Evolutionary conservation across 1,140 invertebrate genomes (phyloP), one percentile per base, ranked within the genome.

Genomic region (Drosophila eugracilis): DNA sequence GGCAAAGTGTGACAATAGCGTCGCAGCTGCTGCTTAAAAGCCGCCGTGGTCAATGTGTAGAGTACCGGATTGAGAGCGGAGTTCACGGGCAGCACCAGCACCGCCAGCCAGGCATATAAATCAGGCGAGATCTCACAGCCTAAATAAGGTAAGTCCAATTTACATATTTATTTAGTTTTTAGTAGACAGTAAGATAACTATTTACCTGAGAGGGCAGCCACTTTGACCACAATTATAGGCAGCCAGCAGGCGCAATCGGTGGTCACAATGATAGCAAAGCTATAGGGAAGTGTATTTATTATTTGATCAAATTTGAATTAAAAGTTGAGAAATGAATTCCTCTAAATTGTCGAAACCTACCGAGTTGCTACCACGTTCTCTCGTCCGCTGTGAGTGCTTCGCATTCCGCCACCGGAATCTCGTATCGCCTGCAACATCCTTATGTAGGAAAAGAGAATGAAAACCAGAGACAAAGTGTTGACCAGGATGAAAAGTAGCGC

Each of bases 51-150:
- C 30, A 96, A 91, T 0, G 95, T 96, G 84, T 96, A 96, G 5
- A 96, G 91, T 12, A 95, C 91, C 0, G 95, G 95, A 91, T 96
- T 96, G 5, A 96, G 85, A 4, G 95, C 95, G 0, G 94, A 94
- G 90, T 96, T 96, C 6, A 96, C 94, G 0, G 95, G 95, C 26
- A 96, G 80, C 15, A 95, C 93, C 66, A 95, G 94, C 5, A 95
- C 94, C 0, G 94, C 95, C 54, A 95, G 88, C 93, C 94, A 95
- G 15, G 94, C 95, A 63, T 95, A 95, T 4, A 95, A 67, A 58
- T 93, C 91, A 22, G 92, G 91, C 28, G 91, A 91, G 52, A 93
- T 93, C 0, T 80, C 65, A 30, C 92, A 83, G 44, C 93, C 93
- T 93, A 32, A 5, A 12, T 1, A 0, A 1, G 3, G 2, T 24